These are phyloP conservation scores for Araneus ventricosus DNA, from an alignment of 1,140 invertebrate genomes.

Conservation along the genomic window DNA sequence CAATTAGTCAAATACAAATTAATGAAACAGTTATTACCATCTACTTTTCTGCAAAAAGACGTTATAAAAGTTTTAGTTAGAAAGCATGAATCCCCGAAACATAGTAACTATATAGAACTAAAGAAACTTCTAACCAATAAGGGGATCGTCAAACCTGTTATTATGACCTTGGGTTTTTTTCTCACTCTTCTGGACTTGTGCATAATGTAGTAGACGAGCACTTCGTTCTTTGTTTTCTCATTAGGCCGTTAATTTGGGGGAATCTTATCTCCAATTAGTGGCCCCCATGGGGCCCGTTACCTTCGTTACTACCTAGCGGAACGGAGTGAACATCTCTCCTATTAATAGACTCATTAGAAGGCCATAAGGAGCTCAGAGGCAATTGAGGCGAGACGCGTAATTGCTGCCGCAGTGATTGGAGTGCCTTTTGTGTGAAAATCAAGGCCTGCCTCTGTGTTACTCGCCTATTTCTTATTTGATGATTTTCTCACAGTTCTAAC, in stretches of 20 bases:
- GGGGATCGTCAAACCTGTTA: too few species aligned
- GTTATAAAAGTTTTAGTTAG: too few species aligned
- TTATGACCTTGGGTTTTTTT: too few species aligned
- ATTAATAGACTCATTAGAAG: conserved; percentile 2
- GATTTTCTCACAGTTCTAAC: not conserved
- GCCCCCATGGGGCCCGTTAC: not conserved
- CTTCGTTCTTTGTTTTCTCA: not conserved
- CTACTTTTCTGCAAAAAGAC: too few species aligned
- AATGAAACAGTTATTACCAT: too few species aligned
- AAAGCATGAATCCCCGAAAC: too few species aligned
- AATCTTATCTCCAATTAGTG: not conserved
- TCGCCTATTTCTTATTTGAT: not conserved
- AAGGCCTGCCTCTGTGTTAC: not conserved
- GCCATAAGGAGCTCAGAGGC: not conserved
- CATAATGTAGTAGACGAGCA: not conserved
- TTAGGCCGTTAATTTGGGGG: not conserved
- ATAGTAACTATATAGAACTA: too few species aligned
- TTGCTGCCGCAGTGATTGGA: not conserved
- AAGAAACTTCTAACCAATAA: too few species aligned
- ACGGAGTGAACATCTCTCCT: not conserved
- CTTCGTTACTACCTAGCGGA: not conserved
- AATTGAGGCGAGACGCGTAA: not conserved
- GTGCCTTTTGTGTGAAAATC: not conserved
- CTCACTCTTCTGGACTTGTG: too few species aligned
- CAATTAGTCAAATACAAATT: too few species aligned